Conservation (phyloP, 2,797 vertebrate genomes). For the Falco naumanni region DNA sequence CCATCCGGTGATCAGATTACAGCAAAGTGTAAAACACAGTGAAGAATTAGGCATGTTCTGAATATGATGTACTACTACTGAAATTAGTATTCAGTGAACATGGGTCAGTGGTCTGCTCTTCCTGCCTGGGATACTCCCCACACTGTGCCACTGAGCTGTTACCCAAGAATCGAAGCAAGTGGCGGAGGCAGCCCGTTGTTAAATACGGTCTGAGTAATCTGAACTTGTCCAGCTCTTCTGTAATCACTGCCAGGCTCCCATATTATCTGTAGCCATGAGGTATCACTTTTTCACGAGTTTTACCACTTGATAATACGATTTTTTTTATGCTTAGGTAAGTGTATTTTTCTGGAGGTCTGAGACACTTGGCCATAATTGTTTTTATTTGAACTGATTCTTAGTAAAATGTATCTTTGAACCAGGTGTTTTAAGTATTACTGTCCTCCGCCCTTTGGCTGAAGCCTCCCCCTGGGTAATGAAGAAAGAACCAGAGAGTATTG, state of each 20-base stretch:
- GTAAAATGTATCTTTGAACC: slow-evolving; percentile 36
- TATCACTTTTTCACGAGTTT: neutral
- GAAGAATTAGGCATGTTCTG: neutral
- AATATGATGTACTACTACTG: neutral
- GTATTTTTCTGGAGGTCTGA: neutral
- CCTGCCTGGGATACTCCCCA: neutral
- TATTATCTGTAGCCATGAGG: neutral
- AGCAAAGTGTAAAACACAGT: neutral
- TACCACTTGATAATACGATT: neutral
- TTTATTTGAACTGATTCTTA: neutral
- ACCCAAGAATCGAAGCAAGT: neutral
- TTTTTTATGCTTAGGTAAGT: neutral
- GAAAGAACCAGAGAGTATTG: slow-evolving; percentile 82
- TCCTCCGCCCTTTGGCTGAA: slow-evolving; percentile 83
- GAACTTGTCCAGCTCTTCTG: neutral
- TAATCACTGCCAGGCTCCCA: neutral
- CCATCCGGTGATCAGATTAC: neutral
- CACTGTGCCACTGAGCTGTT: neutral
- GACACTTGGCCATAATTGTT: neutral
- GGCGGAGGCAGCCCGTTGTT: neutral
- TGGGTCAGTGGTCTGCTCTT: neutral
- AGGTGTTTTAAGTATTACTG: slow-evolving; percentile 84
- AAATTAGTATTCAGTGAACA: neutral
- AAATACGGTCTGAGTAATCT: neutral
- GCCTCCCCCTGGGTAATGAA: slow-evolving; percentile 83